These are phyloP conservation scores for Glossosoma conforme DNA, from an alignment of 1,140 invertebrate species.

Conservation along the genomic window DNA sequence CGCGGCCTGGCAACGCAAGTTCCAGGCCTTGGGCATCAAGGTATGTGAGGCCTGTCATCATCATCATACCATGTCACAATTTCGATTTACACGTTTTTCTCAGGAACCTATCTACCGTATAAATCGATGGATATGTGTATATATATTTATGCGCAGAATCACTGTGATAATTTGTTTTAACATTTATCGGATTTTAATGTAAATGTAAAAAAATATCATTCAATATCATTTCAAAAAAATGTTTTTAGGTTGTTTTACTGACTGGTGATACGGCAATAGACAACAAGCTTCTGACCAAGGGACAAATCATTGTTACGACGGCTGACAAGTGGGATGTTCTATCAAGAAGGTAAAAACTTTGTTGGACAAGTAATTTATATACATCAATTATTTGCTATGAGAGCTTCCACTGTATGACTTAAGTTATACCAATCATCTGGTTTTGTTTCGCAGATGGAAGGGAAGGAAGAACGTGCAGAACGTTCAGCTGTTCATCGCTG, in stretches of 20 bases:
- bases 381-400: neutral
- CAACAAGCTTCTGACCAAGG: slow-evolving; percentile 86
- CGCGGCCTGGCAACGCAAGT: slow-evolving; percentile 87
- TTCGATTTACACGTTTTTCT: too few species aligned
- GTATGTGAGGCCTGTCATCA: too few species aligned
- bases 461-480: slow-evolving; percentile 98
- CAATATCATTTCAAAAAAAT: too few species aligned
- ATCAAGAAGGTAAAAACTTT: slow-evolving; percentile 60
- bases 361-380: neutral
- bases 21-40: slow-evolving; percentile 79
- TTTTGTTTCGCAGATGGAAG: slow-evolving; percentile 74
- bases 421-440: neutral
- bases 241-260: slow-evolving; percentile 68
- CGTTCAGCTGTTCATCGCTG: slow-evolving; percentile 94
- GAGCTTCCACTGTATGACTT: neutral
- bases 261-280: slow-evolving; percentile 98
- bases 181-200: too few species aligned
- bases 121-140: neutral
- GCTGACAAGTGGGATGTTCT: slow-evolving; percentile 99
- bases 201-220: too few species aligned
- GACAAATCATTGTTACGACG: slow-evolving; percentile 93
- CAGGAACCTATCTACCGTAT: too few species aligned
- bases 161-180: too few species aligned
- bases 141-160: too few species aligned
- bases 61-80: neutral